These are phyloP conservation scores for Furnarius figulus DNA, from an alignment of 2,113 vertebrate genomes.

Conservation along the genomic window DNA sequence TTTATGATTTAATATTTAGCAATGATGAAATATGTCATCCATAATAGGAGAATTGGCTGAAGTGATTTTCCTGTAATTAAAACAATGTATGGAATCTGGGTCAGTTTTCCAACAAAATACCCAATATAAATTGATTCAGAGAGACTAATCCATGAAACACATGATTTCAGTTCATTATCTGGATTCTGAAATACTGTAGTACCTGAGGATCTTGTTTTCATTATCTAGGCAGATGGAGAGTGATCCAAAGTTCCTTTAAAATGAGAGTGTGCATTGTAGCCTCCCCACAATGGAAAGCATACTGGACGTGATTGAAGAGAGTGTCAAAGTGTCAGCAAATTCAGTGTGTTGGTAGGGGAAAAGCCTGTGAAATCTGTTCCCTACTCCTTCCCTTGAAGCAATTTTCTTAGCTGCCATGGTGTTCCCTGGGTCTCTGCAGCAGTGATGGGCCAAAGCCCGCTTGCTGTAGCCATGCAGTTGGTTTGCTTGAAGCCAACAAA, in stretches of 20 bases:
- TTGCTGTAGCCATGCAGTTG: not conserved
- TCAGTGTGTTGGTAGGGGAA: not conserved
- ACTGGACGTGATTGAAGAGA: not conserved
- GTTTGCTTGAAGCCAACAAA: not conserved
- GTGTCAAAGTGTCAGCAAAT: not conserved
- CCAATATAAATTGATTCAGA: constrained; percentile 22
- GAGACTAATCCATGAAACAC: constrained; percentile 7
- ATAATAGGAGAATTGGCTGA: constrained; percentile 13
- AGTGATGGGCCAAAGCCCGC: not conserved
- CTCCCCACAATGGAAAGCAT: not conserved
- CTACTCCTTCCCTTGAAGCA: not conserved
- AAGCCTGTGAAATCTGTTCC: not conserved
- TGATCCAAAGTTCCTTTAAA: not conserved
- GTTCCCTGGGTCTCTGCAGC: not conserved
- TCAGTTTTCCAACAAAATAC: constrained; percentile 40
- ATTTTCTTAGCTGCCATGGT: not conserved
- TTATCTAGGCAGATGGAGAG: not conserved
- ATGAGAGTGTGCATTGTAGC: not conserved
- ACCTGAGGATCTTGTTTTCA: constrained; percentile 26
- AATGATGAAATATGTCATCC: not conserved
- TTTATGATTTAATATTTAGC: constrained; percentile 34
- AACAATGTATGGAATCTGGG: constrained; percentile 41
- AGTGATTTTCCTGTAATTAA: constrained; percentile 60
- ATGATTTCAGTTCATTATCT: constrained; percentile 44
- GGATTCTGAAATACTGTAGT: not conserved